Percentiles rank a stretch among this genome's conserved stretches.
Conservation (phyloP, 2,113 vertebrate genomes). For the Neomonachus schauinslandi region DNA sequence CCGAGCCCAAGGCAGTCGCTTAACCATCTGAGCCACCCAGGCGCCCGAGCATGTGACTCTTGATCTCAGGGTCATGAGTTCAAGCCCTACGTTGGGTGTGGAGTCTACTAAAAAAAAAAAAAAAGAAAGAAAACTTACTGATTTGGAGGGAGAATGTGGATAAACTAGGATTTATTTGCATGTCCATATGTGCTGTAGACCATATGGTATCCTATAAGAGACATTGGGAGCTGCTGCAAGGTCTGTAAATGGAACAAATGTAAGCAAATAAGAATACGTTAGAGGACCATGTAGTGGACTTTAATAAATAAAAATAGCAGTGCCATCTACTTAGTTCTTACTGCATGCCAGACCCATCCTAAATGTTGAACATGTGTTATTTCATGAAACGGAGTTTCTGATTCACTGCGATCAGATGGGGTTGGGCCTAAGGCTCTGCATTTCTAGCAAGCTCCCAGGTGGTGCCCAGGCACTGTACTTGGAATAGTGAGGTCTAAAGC, state of each 20-base stretch:
- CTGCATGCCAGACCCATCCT: neutral
- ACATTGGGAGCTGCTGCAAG: neutral
- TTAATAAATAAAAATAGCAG: neutral
- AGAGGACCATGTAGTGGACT: neutral
- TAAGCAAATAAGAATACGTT: neutral
- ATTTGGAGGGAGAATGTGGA: neutral
- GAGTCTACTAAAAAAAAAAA: neutral
- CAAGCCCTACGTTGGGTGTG: neutral
- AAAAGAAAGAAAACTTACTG: neutral
- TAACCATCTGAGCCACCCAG: too few relatives aligned
- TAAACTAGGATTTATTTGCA: neutral
- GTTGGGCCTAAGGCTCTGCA: neutral
- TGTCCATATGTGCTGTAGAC: neutral
- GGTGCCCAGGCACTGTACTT: neutral
- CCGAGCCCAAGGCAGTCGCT: too few relatives aligned
- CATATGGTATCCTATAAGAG: neutral
- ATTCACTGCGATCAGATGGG: neutral
- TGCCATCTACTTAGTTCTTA: neutral
- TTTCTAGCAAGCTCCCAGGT: neutral
- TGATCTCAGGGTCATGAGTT: neutral
- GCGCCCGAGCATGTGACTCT: neutral
- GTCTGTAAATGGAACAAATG: neutral
- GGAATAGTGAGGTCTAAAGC: neutral
- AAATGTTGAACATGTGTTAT: neutral
- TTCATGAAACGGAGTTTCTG: neutral